Percentiles rank a stretch among this genome's conserved stretches.
phyloP scores from a whole-genome alignment of 2,797 vertebrate species.

The Macroramphosus scolopax region DNA sequence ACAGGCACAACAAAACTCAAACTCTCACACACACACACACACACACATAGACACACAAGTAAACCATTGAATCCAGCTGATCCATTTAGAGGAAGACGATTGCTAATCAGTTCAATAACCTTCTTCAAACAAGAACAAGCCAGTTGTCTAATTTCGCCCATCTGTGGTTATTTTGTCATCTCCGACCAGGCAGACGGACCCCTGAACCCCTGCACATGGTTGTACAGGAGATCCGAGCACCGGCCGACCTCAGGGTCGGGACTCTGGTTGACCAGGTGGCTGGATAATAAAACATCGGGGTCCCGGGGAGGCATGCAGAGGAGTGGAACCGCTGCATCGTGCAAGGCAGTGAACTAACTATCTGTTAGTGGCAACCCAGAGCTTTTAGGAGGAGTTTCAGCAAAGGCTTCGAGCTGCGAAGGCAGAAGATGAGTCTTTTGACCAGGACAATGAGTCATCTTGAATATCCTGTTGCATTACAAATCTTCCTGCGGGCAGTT shows the following conservation, averaged over 20 bases:
- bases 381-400: too few relatives aligned
- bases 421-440: conserved; percentile 16
- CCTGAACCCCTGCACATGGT: conserved; percentile 2
- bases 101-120: neutral
- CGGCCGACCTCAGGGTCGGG: conserved; percentile 28
- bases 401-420: too few relatives aligned
- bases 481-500: conserved; percentile 28
- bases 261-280: too few relatives aligned
- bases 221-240: conserved; percentile 29
- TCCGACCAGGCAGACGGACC: conserved; percentile 44
- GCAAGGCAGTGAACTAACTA: too few relatives aligned
- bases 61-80: too few relatives aligned
- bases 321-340: too few relatives aligned
- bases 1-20: conserved; percentile 34
- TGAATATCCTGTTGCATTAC: conserved; percentile 30
- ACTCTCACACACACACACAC: conserved; percentile 14
- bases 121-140: neutral
- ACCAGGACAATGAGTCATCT: conserved; percentile 34
- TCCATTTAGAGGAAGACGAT: too few relatives aligned
- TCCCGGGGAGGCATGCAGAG: too few relatives aligned
- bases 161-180: conserved; percentile 12
- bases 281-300: conserved; percentile 50
- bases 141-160: too few relatives aligned
- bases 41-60: conserved; percentile 2
- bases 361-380: too few relatives aligned